Percentiles rank a stretch among this genome's conserved stretches.
phyloP scores from a whole-genome alignment of 2,888 invertebrate species.

The Leptopilina myrica region DNA sequence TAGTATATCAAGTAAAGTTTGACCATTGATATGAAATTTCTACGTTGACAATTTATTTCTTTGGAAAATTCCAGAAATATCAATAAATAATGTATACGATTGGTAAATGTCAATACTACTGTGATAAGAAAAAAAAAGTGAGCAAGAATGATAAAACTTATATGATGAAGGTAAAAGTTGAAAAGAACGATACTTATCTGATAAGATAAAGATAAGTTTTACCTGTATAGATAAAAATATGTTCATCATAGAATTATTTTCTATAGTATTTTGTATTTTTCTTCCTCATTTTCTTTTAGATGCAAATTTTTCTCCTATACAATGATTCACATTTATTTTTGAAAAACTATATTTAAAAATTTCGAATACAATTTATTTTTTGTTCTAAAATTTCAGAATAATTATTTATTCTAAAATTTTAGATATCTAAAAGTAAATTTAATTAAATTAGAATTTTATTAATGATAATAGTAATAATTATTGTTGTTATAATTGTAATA shows the following conservation, averaged over 20 bases:
- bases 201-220: slow-evolving; percentile 25
- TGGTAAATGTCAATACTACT: slow-evolving; percentile 11
- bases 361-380: too few species aligned
- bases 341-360: too few species aligned
- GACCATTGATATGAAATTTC: slow-evolving; percentile 13
- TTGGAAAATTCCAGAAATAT: slow-evolving; percentile 1
- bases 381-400: too few species aligned
- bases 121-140: slow-evolving; percentile 13
- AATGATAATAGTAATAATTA: too few species aligned
- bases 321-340: too few species aligned
- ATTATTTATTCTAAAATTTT: too few species aligned
- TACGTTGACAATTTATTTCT: slow-evolving; percentile 2
- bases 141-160: neutral
- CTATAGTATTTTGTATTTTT: too few species aligned
- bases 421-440: too few species aligned
- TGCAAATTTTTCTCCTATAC: too few species aligned
- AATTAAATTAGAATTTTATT: too few species aligned
- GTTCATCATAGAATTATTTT: neutral
- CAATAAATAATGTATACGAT: neutral
- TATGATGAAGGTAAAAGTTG: neutral
- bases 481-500: too few species aligned
- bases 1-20: neutral
- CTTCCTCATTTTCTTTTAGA: too few species aligned
- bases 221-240: slow-evolving; percentile 13
- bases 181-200: slow-evolving; percentile 5